phyloP scores from a whole-genome alignment of 92 coral and sea anemone species.

The Phymanthus crucifer region DNA sequence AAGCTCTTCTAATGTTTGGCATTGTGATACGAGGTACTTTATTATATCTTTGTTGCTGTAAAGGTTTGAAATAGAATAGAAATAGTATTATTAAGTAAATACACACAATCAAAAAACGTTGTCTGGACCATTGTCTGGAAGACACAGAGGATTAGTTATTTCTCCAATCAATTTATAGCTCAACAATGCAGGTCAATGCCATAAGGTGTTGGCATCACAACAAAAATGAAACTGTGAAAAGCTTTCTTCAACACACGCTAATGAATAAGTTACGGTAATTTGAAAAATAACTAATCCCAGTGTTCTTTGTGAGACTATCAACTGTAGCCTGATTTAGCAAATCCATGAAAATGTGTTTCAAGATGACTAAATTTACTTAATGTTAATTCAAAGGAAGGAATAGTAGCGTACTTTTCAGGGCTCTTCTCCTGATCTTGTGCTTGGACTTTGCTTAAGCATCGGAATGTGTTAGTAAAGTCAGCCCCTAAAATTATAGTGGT shows the following conservation, averaged over 20 bases:
- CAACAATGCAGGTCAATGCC: too few species aligned
- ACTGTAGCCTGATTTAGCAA: neutral
- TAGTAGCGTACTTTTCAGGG: conserved; percentile 30
- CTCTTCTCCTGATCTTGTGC: conserved; percentile 19
- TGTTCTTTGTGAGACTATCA: too few species aligned
- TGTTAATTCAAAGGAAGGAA: neutral
- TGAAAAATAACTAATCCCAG: too few species aligned
- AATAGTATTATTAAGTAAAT: neutral
- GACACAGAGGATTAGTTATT: too few species aligned
- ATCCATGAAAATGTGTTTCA: neutral
- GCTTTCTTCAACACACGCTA: too few species aligned
- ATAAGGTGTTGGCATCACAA: too few species aligned
- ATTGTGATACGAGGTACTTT: conserved; percentile 71
- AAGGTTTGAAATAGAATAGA: neutral
- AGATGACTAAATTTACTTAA: neutral
- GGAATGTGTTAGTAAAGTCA: conserved; percentile 79
- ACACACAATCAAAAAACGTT: neutral
- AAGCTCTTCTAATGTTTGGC: conserved; percentile 76
- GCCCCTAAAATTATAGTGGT: conserved; percentile 57
- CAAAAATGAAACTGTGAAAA: too few species aligned
- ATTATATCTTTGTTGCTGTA: conserved; percentile 59
- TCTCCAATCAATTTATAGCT: too few species aligned
- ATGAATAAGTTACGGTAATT: too few species aligned
- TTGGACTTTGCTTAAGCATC: conserved; percentile 50
- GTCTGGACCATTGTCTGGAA: too few species aligned